phyloP scores from a whole-genome alignment of 2,888 invertebrate genomes.

The Erynnis tages region DNA sequence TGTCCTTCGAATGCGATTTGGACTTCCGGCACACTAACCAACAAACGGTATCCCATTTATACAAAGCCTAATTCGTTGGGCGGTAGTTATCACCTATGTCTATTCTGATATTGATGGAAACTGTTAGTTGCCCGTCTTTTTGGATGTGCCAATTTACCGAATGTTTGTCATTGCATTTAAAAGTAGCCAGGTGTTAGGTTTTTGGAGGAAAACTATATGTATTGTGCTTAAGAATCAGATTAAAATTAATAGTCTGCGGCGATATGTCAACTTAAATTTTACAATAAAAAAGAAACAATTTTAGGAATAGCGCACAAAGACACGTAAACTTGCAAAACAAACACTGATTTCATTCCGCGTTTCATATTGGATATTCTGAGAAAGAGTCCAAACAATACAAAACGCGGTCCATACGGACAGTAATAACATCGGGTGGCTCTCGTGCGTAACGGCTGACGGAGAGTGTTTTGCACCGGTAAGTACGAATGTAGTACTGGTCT shows the following conservation, averaged over 20 bases:
- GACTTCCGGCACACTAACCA: slow-evolving; percentile 54
- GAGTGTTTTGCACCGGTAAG: slow-evolving; percentile 48
- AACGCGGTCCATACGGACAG: slow-evolving; percentile 37
- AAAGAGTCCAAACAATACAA: slow-evolving; percentile 35
- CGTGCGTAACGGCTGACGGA: slow-evolving; percentile 50
- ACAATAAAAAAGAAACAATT: too few relatives aligned
- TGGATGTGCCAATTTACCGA: slow-evolving; percentile 44
- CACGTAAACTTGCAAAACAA: background rate
- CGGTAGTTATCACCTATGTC: slow-evolving; percentile 40
- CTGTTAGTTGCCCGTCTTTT: slow-evolving; percentile 1
- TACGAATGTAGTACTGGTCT: slow-evolving; percentile 50
- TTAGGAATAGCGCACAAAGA: too few relatives aligned
- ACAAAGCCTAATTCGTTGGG: slow-evolving; percentile 40
- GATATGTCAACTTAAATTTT: too few relatives aligned
- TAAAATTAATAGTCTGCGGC: too few relatives aligned
- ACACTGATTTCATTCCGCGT: slow-evolving; percentile 6
- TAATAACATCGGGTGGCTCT: slow-evolving; percentile 41
- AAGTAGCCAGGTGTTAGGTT: too few relatives aligned
- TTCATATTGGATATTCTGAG: slow-evolving; percentile 28
- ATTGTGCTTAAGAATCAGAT: too few relatives aligned
- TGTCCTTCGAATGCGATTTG: slow-evolving; percentile 61
- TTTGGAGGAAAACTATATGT: too few relatives aligned
- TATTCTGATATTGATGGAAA: slow-evolving; percentile 11
- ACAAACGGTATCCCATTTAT: slow-evolving; percentile 55
- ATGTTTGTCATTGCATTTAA: too few relatives aligned